Base-by-base conservation (phyloP, 1,140 invertebrate genomes). In the Cotesia vestalis region DNA sequence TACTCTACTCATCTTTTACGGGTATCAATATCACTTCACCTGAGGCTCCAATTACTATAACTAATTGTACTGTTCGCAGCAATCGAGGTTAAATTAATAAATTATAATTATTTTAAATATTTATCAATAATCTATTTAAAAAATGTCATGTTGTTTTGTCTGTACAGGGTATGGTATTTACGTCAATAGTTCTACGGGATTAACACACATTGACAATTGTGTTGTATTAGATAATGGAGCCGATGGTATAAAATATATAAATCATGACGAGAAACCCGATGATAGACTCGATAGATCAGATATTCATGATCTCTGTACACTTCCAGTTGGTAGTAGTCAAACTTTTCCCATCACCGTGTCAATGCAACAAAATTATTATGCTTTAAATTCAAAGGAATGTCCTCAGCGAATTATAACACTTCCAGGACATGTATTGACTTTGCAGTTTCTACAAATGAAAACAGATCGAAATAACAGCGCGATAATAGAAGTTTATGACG, bases 21-120 rank as follows among this genome's bases (percentile, higher is more conserved):
- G 97, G 94, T 2, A 91, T 98, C 64, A 98, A 98, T 83, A 89
- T 98, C 62, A 96, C 96, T 0, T 89, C 91, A 69, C 93, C 97
- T 2, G 90, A 91, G 71, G 92, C 94, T n/a, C 92, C 93, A 9
- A 90, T 97, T 73, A 86, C 89, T 52, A 91, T 99, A 61, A 90
- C 91, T 64, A 94, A 96, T 81, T 94, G 93, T 68, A 94, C 92
- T 0, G 87, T 98, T 61, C 88, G 91, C 73, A 91, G 92, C 78
- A 97, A 97, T 87, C 92, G 92, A 90, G 92, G 92, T 93, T 83
- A 83, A 74, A 77, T 53, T 40, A 14, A 68, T 52, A 52, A 35
- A n/a, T 34, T 35, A 4, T 53, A 35, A 57, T 52, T 14, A 70
- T 27, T 5, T 40, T 62, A 67, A 67, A 71, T 53, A 35, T 71